Evolutionary conservation across 1,140 invertebrate species (phyloP), one percentile per base, ranked within the genome.

Genomic region (Monomorium pharaonis): DNA sequence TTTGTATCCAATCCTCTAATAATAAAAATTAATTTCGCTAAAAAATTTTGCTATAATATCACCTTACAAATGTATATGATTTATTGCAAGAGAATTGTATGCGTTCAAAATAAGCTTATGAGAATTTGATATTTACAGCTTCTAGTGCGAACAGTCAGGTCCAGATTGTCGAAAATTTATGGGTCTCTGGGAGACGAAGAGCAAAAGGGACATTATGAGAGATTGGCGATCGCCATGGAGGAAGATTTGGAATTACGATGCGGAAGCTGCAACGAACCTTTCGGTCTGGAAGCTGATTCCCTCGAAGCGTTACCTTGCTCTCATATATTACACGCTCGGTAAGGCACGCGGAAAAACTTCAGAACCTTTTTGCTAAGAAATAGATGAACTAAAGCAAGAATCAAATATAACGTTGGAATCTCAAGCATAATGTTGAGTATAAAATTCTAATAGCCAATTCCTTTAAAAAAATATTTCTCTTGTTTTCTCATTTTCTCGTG

Each of bases 251-350:
- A 97, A 88, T 95, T 98, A 5, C 96, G 96, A 51, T 98, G 98
- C 92, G 97, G 97, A 10, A 96, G 97, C 0, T 98, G 98, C 90
- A 96, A 97, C 49, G 96, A 97, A 86, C 96, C 97, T 4, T 97
- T 98, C 90, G 97, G 97, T 0, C 94, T 97, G 5, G 97, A 97
- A 90, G 96, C 97, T 16, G 97, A 97, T 92, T 96, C 96, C 27
- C 94, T 98, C 12, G 98, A 98, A 88, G 97, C 97, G 18, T 93
- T 98, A 80, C 97, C 98, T 5, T 98, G 98, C 94, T 97, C 97
- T 1, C 98, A 98, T 92, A 98, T 98, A 90, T 95, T 98, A 47
- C 98, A 98, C 92, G 97, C 97, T 37, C 97, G 97, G 97, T 98
- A 92, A 92, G 65, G 81, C 21, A 24, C 37, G 30, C 30, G 44